Base-by-base conservation (phyloP, 1,140 invertebrate genomes). In the Stegodyphus mimosarum region DNA sequence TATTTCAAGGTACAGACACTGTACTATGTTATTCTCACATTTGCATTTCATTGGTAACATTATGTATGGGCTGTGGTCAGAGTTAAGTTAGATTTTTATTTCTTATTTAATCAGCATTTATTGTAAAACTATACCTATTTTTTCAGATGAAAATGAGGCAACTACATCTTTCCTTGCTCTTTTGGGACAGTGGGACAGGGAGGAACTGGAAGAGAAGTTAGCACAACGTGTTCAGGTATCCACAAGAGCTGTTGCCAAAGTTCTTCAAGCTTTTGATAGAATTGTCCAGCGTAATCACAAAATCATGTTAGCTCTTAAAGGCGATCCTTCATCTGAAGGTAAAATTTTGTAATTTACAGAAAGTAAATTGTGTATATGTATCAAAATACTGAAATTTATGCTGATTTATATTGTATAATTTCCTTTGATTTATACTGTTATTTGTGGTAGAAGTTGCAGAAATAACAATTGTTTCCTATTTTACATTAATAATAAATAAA, bases 181-280 rank as follows among this genome's bases (percentile, higher is more conserved):
- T 89, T 90, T 99, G n/a, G 98, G 97, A 48, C 98, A 97, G 11
- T 99, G 97, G 97, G 97, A 99, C 90, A 98, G 98, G 89, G 96
- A 98, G 89, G 98, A 99, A 90, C 91, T 99, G 77, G 97, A 99
- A 90, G 97, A 98, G 87, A 97, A 98, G 90, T 92, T 99, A 33
- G 96, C 96, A 5, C 97, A 98, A 91, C 92, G 97, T 81, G 97
- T 99, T 85, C 95, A 96, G 78, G 88, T 89, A 11, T 91, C 91
- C 6, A 92, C 91, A 70, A 87, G 97, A 88, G 97, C 97, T 50
- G 97, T 99, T 74, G 96, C 96, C 6, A 99, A 99, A 92, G 95
- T 99, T 55, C 94, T 99, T 71, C 96, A 98, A 90, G 97, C 97
- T 7, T 99, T 99, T 92, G 98, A 99, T 91, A 93, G 97, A 64